phyloP scores from a whole-genome alignment of 2,113 vertebrate genomes.

The Xiphophorus hellerii region DNA sequence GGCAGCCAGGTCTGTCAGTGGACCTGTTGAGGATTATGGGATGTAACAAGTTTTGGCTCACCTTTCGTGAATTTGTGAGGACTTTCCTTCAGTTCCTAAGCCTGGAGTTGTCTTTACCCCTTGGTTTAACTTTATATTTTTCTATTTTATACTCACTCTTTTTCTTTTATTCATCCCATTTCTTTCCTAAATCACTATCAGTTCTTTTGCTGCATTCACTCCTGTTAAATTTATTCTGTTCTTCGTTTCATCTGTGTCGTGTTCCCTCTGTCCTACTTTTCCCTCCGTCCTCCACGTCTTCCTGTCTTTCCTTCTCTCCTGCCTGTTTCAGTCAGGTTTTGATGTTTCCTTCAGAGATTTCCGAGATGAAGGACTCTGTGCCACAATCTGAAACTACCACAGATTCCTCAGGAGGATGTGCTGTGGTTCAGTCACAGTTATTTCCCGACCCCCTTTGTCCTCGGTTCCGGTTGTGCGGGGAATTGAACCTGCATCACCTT shows the following conservation, averaged over 20 bases:
- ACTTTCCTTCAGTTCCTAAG: background rate
- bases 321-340: background rate
- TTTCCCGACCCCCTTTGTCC: background rate
- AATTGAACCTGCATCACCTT: background rate
- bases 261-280: background rate
- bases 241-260: background rate
- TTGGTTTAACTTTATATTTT: background rate
- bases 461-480: background rate
- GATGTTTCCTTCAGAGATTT: background rate
- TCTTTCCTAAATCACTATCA: background rate
- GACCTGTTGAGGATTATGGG: constrained; percentile 19
- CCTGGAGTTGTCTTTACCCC: background rate
- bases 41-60: constrained; percentile 1
- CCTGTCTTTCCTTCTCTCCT: background rate
- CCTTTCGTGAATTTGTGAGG: background rate
- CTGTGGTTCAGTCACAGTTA: background rate
- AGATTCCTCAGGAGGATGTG: background rate
- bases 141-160: background rate
- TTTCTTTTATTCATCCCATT: background rate
- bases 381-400: background rate
- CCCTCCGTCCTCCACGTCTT: too few species aligned
- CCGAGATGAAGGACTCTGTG: background rate
- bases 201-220: background rate
- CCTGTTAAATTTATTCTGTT: background rate
- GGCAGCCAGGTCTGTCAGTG: constrained; percentile 21